Evolutionary conservation across 2,888 invertebrate genomes (phyloP), one percentile per base, ranked within the genome.

Genomic region (Cephus runcator): DNA sequence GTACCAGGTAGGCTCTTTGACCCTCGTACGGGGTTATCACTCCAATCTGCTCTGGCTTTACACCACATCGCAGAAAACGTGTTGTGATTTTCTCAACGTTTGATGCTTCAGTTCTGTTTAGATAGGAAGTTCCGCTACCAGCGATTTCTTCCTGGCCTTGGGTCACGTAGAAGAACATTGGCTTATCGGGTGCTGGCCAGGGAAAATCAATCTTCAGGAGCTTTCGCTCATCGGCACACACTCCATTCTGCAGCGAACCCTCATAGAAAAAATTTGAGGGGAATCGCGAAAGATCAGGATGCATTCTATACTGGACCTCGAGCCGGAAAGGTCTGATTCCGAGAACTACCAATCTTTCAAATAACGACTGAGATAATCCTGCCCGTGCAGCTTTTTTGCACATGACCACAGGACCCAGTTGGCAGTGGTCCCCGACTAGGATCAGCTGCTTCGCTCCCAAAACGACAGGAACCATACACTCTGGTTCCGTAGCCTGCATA

Each of bases 251-350:
- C 75, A 99, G 93, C 4, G 98, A 98, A 0, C 99, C 99, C 90
- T 99, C 99, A 89, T 99, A 99, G 92, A 99, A 99, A 92, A 99
- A 99, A 92, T 99, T 99, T 0, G 99, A 99, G 0, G 99, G 99
- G 91, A 99, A 99, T 79, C 98, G 95, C 0, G 98, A 98, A 12
- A 99, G 93, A 88, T 98, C 98, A 0, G 99, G 99, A 90, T 99
- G 99, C 99, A 99, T 99, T 76, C 99, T 95, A 91, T 99, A 99
- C 90, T 99, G 99, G 0, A 98, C 98, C 91, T 99, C 99, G 69
- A 99, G 93, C 0, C 99, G 95, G 92, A 99, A 98, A 0, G 99
- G 99, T 35, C 99, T 94, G 85, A 99, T 99, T 12, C 99, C 99
- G 11, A 99, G 94, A 0, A 99, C 98, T 0, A 99, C 99, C 1